Conservation (phyloP, 1,140 invertebrate species). For the Sinella curviseta region DNA sequence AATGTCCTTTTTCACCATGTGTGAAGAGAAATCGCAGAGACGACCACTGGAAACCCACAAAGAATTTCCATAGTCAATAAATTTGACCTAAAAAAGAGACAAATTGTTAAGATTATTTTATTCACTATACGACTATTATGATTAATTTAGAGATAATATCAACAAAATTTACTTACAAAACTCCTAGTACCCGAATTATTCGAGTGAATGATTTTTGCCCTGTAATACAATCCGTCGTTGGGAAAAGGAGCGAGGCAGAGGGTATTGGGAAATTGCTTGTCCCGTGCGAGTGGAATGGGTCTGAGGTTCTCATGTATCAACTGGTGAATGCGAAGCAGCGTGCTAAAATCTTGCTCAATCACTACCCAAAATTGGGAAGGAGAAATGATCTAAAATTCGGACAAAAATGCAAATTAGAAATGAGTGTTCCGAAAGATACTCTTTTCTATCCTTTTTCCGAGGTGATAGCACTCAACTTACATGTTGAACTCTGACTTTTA, state of each 20-base stretch:
- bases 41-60: conserved; percentile 44
- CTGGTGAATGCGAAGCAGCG: conserved; percentile 12
- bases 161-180: background rate
- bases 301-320: conserved; percentile 17
- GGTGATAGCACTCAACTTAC: background rate
- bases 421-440: background rate
- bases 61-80: conserved; percentile 76
- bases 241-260: conserved; percentile 43
- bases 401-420: background rate
- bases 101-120: too few relatives aligned
- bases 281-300: background rate
- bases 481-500: background rate
- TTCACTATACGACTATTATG: too few relatives aligned
- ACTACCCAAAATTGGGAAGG: conserved; percentile 46
- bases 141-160: too few relatives aligned
- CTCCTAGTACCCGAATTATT: background rate
- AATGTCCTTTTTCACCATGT: background rate
- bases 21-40: conserved; percentile 21
- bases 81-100: conserved; percentile 71
- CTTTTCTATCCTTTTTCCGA: too few relatives aligned
- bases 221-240: conserved; percentile 36
- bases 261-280: conserved; percentile 4
- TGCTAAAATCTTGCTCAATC: background rate
- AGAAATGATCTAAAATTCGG: conserved; percentile 32
- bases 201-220: conserved; percentile 35